Evolutionary conservation across 2,888 invertebrate species (phyloP).

Genomic region (Hypomecis atomaria): DNA sequence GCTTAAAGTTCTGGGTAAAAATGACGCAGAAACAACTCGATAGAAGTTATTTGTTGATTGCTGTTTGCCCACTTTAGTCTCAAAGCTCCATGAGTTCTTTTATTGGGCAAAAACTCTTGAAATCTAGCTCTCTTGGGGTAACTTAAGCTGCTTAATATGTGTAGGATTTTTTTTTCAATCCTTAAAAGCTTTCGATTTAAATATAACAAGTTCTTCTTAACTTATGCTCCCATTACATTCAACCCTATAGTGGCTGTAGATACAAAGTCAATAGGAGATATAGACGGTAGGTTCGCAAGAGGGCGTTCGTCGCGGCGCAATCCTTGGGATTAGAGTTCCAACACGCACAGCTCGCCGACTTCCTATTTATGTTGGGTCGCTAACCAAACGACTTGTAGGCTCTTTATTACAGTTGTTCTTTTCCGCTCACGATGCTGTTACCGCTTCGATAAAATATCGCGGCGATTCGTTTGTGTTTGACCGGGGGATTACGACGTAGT

Average conservation of each 20-base stretch:
- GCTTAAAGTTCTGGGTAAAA: too few species aligned
- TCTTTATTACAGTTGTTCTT: slow-evolving; percentile 83
- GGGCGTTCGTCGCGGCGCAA: slow-evolving; percentile 57
- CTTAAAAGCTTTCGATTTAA: too few species aligned
- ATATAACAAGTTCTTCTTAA: too few species aligned
- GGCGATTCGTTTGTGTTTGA: slow-evolving; percentile 65
- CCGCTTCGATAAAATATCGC: slow-evolving; percentile 75
- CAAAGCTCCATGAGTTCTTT: too few species aligned
- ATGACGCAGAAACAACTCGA: too few species aligned
- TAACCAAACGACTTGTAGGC: slow-evolving; percentile 83
- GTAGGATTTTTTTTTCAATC: too few species aligned
- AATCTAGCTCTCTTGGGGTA: too few species aligned
- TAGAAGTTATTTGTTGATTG: too few species aligned
- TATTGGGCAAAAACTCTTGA: too few species aligned
- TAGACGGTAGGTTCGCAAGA: slow-evolving; percentile 47
- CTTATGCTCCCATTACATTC: background rate
- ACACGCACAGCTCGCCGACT: slow-evolving; percentile 74
- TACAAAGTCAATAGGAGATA: slow-evolving; percentile 69
- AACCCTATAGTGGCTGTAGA: slow-evolving; percentile 29
- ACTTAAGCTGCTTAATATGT: too few species aligned
- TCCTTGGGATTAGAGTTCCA: slow-evolving; percentile 77
- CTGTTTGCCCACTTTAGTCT: too few species aligned
- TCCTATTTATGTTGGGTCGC: slow-evolving; percentile 78
- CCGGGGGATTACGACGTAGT: slow-evolving; percentile 52
- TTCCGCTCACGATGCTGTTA: slow-evolving; percentile 76